Evolutionary conservation across 2,113 vertebrate species (phyloP).

Genomic region (Gopherus flavomarginatus): DNA sequence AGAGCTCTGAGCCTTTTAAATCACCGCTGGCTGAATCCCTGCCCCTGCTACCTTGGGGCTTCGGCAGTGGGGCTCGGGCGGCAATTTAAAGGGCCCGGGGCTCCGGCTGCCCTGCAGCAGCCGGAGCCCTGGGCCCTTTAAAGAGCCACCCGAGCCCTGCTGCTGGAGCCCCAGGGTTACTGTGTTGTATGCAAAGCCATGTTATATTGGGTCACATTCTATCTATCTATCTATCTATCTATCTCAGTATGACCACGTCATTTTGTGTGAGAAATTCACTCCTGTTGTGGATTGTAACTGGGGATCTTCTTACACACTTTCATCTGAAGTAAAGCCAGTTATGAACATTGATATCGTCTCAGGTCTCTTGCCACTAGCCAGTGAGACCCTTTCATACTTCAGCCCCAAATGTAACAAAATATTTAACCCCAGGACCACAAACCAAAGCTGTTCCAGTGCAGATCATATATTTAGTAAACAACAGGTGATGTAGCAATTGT

Average conservation of each 20-base stretch:
- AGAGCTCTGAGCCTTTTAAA: too few relatives aligned
- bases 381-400: neutral
- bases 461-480: neutral
- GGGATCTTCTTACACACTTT: neutral
- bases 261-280: neutral
- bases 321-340: neutral
- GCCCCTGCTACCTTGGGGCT: too few relatives aligned
- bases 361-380: neutral
- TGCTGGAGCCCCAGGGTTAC: too few relatives aligned
- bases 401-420: neutral
- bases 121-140: too few relatives aligned
- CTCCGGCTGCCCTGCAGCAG: too few relatives aligned
- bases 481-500: neutral
- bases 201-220: too few relatives aligned
- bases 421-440: neutral
- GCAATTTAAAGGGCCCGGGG: too few relatives aligned
- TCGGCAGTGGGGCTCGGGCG: too few relatives aligned
- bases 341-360: neutral
- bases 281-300: neutral
- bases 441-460: neutral
- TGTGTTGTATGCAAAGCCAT: too few relatives aligned
- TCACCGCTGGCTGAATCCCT: too few relatives aligned
- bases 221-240: too few relatives aligned
- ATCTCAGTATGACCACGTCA: neutral
- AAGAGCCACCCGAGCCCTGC: too few relatives aligned